Evolutionary conservation across 2,113 vertebrate genomes (phyloP).

Genomic region (Corythaeola cristata): DNA sequence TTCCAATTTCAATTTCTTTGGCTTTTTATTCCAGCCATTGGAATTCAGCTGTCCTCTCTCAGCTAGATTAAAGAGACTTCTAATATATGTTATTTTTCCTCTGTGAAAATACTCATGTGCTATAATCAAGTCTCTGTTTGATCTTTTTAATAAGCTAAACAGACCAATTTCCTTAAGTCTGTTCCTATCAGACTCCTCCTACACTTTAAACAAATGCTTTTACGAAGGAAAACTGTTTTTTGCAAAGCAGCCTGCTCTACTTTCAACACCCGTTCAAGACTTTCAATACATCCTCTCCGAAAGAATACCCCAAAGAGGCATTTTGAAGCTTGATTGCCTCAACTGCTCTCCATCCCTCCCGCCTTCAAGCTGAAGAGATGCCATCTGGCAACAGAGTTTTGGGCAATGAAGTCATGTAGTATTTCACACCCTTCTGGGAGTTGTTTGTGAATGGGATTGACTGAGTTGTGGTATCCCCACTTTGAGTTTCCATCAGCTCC

Average conservation of each 20-base stretch:
- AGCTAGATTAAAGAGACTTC: not conserved
- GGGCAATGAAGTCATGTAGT: not conserved
- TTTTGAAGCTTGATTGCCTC: not conserved
- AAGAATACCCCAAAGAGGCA: not conserved
- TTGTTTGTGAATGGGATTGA: not conserved
- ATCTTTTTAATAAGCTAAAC: constrained; percentile 45
- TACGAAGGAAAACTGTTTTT: not conserved
- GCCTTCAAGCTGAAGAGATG: not conserved
- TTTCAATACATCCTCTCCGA: not conserved
- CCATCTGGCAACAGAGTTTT: not conserved
- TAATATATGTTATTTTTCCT: constrained; percentile 42
- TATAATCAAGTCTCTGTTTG: constrained; percentile 25
- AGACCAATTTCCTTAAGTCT: constrained; percentile 1
- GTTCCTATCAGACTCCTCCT: not conserved
- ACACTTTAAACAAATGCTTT: not conserved
- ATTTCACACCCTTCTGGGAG: not conserved
- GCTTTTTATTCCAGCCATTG: not conserved
- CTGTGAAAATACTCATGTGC: not conserved
- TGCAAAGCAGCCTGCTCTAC: not conserved
- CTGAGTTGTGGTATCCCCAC: accelerated
- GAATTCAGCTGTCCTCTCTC: constrained; percentile 19
- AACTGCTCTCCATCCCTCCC: not conserved
- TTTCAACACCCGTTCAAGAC: not conserved
- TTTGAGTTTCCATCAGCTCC: not conserved
- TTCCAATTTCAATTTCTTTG: constrained; percentile 25